A percentile compares a stretch with the other conserved stretches of the same genome.
Evolutionary conservation across 2,888 invertebrate genomes (phyloP).

Genomic region (Atethmia centrago): DNA sequence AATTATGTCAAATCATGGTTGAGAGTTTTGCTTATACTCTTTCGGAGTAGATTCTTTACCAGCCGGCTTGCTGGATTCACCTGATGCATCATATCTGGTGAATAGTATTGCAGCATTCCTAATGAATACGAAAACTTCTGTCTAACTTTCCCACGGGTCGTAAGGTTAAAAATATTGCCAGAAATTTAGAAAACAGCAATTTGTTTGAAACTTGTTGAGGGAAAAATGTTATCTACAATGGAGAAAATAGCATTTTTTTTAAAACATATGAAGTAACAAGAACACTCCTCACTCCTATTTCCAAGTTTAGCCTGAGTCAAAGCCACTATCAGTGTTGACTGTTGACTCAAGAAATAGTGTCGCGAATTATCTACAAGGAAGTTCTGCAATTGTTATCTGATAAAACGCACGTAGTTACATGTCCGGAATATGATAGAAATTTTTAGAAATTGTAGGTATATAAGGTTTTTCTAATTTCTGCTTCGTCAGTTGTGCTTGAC

Average conservation of each 20-base stretch:
- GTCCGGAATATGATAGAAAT: constrained; percentile 30
- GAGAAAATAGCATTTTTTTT: constrained; percentile 28
- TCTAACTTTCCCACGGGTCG: background rate
- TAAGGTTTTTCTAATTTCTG: constrained; percentile 10
- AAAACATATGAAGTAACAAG: constrained; percentile 11
- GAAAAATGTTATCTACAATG: constrained; percentile 19
- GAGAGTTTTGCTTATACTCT: background rate
- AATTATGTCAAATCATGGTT: too few species aligned
- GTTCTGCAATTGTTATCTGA: constrained; percentile 61
- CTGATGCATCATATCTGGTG: background rate
- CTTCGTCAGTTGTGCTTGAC: background rate
- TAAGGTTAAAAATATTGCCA: constrained; percentile 18
- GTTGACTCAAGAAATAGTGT: constrained; percentile 66
- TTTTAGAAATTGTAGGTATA: constrained; percentile 12
- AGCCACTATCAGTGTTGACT: constrained; percentile 46
- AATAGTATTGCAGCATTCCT: background rate
- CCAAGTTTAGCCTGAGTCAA: constrained; percentile 56
- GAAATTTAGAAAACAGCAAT: constrained; percentile 5
- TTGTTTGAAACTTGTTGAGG: constrained; percentile 21
- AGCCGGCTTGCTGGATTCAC: background rate
- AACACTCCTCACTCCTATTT: constrained; percentile 48
- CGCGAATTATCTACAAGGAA: constrained; percentile 68
- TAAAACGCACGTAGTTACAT: constrained; percentile 49
- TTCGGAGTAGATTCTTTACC: background rate
- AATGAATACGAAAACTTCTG: constrained; percentile 21